A percentile compares a stretch with the other conserved stretches of the same genome.
These are phyloP conservation scores for Drosophila nigricruria DNA, from an alignment of 2,888 invertebrate genomes.

Conservation along the genomic window DNA sequence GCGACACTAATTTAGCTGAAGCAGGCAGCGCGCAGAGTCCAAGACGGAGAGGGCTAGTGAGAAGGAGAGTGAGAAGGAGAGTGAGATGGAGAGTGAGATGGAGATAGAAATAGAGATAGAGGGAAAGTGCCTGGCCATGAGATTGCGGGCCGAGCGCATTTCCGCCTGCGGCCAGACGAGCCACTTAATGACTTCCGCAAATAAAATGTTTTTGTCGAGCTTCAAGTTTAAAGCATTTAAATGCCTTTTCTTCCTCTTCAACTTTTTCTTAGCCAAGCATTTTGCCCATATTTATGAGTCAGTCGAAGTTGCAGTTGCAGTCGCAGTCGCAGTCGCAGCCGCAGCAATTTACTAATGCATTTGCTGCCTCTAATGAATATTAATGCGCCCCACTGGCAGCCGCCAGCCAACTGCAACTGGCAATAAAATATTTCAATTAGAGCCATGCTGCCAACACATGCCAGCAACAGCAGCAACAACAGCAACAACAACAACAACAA, in stretches of 20 bases:
- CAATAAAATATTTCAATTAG: conserved; percentile 80
- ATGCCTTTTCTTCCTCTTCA: conserved; percentile 22
- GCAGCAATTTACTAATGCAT: conserved; percentile 73
- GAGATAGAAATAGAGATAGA: background rate
- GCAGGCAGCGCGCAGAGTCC: background rate
- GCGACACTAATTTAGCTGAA: conserved; percentile 37
- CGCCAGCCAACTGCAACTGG: conserved; percentile 38
- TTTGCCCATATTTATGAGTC: conserved; percentile 67
- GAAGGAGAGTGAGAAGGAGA: background rate
- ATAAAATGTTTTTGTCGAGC: conserved; percentile 65
- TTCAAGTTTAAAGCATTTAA: conserved; percentile 66
- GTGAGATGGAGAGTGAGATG: background rate
- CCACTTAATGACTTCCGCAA: conserved; percentile 79
- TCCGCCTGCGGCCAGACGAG: conserved; percentile 52
- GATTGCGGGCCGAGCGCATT: conserved; percentile 48
- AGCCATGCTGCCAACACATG: conserved; percentile 71
- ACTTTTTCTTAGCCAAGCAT: conserved; percentile 25
- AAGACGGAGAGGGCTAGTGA: background rate
- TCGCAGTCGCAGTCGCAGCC: conserved; percentile 36
- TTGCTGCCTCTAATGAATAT: conserved; percentile 73
- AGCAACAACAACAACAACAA: conserved; percentile 1
- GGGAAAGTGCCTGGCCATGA: conserved; percentile 32
- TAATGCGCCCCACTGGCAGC: conserved; percentile 54
- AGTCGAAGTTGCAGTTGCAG: conserved; percentile 18
- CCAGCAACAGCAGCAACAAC: conserved; percentile 12